Conservation (phyloP, 2,888 invertebrate species). For the Athalia circularis region DNA sequence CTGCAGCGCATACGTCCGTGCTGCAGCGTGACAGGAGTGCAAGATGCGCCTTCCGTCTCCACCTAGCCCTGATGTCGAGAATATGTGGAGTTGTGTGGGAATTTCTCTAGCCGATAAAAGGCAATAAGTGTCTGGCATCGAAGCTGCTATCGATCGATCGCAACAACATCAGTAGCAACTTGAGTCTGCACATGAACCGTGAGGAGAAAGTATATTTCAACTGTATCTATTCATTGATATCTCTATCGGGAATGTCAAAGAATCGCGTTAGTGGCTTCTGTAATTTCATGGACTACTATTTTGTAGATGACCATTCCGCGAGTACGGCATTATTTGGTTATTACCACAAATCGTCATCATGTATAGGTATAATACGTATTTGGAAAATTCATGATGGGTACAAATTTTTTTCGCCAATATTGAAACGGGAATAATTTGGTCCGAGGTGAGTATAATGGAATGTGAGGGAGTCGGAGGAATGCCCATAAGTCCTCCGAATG, state of each 20-base stretch:
- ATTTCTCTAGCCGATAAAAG: conserved; percentile 33
- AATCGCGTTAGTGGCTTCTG: conserved; percentile 1
- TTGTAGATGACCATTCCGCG: background rate
- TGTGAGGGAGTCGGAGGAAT: background rate
- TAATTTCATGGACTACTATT: conserved; percentile 11
- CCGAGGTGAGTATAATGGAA: background rate
- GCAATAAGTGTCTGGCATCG: conserved; percentile 32
- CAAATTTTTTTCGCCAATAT: too few relatives aligned
- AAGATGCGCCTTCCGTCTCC: background rate
- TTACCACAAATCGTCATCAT: too few relatives aligned
- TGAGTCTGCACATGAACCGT: background rate
- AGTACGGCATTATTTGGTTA: conserved; percentile 1
- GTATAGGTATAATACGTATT: too few relatives aligned
- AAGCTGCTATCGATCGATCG: background rate
- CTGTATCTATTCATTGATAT: conserved; percentile 21
- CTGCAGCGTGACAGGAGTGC: conserved; percentile 22
- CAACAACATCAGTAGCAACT: conserved; percentile 4
- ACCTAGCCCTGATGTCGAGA: conserved; percentile 15
- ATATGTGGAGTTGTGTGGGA: background rate
- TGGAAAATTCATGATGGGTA: too few relatives aligned
- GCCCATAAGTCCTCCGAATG: conserved; percentile 18
- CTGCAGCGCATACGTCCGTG: background rate
- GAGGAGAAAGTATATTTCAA: background rate
- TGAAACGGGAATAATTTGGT: background rate
- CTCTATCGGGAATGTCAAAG: background rate